Percentiles rank a stretch among this genome's conserved stretches.
Conservation (phyloP, 1,140 invertebrate genomes). For the Drosophila carrolli region DNA sequence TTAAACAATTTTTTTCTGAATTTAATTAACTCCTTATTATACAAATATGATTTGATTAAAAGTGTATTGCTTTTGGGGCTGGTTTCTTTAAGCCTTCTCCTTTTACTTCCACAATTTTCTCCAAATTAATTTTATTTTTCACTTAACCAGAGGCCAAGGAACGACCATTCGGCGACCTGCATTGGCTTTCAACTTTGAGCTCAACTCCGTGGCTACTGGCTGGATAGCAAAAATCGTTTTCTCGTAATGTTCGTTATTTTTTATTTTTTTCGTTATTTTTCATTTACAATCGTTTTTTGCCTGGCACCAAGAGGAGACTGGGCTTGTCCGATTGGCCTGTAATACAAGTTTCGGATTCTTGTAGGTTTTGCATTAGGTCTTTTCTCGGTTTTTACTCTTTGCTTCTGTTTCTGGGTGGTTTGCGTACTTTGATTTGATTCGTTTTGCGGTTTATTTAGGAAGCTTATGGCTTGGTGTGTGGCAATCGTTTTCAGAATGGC, state of each 20-base stretch:
- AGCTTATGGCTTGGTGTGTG: constrained; percentile 10
- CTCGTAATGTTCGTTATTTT: constrained; percentile 47
- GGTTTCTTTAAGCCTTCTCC: neutral
- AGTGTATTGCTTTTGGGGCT: neutral
- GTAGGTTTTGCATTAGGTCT: constrained; percentile 32
- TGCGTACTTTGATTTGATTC: constrained; percentile 41
- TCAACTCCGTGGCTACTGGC: constrained; percentile 53
- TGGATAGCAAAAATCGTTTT: constrained; percentile 41
- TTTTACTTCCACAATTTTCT: constrained; percentile 2
- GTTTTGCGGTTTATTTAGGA: constrained; percentile 34
- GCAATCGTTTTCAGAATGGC: constrained; percentile 7
- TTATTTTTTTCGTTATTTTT: constrained; percentile 21
- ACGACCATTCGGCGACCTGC: constrained; percentile 24
- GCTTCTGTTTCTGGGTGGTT: constrained; percentile 68
- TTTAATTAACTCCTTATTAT: neutral
- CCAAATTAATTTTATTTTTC: constrained; percentile 7
- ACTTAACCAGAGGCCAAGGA: constrained; percentile 8
- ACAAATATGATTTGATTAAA: neutral
- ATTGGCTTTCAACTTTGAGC: constrained; percentile 35
- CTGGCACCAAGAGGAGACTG: constrained; percentile 9
- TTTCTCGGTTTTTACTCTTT: constrained; percentile 27
- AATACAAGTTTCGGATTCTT: constrained; percentile 42
- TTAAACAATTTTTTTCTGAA: neutral
- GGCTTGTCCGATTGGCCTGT: constrained; percentile 65
- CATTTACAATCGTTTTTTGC: constrained; percentile 65